Evolutionary conservation across 30 jellyfish, hydroid and myxozoan genomes (phyloP).

Genomic region (Hydra vulgaris): DNA sequence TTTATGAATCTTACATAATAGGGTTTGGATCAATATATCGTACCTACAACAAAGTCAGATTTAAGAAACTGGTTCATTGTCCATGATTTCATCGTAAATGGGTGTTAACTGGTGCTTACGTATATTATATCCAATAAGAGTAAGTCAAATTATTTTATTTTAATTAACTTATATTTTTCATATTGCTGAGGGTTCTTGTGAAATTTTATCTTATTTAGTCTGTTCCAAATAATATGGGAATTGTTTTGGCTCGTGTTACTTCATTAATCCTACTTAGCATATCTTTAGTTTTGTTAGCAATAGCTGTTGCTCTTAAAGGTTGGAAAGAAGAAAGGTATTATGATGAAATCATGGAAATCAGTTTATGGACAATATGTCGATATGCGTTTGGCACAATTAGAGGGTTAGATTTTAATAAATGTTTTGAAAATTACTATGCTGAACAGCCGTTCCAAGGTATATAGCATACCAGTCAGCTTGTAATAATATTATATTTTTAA

Average conservation of each 20-base stretch:
- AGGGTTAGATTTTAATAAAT: background rate
- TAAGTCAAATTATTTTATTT: no score
- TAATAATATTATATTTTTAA: no score
- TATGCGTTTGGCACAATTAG: background rate
- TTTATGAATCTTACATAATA: no score
- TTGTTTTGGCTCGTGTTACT: background rate
- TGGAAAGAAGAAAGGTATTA: background rate
- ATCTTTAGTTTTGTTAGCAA: background rate
- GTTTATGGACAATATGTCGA: slow-evolving; percentile 6
- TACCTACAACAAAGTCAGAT: no score
- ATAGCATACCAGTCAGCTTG: no score
- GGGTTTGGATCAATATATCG: no score
- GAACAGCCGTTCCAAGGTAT: slow-evolving; percentile 4
- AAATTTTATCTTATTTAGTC: background rate
- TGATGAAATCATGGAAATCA: background rate
- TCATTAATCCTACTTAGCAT: background rate
- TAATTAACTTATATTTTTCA: no score
- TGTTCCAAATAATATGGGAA: background rate
- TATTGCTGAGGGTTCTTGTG: no score
- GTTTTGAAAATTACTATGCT: background rate
- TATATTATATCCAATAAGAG: no score
- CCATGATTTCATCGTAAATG: no score
- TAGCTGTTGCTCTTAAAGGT: background rate
- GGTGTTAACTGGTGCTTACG: no score
- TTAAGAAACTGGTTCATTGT: no score